Conservation (phyloP, 2,888 invertebrate species). For the Argyra leucocephala region DNA sequence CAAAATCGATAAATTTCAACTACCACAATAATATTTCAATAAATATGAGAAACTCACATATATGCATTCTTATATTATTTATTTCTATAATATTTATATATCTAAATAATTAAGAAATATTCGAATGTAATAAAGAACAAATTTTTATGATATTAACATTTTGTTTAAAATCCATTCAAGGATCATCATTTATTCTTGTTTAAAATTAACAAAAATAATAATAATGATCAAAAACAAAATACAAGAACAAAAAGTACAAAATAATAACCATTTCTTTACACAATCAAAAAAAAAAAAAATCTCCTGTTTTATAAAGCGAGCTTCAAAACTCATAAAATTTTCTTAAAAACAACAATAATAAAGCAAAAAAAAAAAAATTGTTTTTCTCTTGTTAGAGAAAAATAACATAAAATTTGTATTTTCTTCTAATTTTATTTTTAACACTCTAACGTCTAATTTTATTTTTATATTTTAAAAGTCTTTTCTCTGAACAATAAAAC, state of each 20-base stretch:
- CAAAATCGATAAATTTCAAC: no score
- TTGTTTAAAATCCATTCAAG: constrained; percentile 3
- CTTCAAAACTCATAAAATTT: neutral
- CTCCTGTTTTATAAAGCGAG: neutral
- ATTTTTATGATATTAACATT: neutral
- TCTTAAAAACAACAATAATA: neutral
- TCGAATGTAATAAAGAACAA: neutral
- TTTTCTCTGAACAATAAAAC: neutral
- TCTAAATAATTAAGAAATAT: no score
- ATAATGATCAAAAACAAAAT: neutral
- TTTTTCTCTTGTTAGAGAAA: constrained; percentile 2
- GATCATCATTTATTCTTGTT: neutral
- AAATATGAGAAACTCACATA: no score
- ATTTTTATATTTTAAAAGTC: neutral
- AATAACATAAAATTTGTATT: neutral
- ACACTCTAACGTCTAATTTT: neutral
- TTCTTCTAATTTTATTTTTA: neutral
- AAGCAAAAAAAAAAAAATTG: neutral
- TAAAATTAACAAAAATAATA: neutral
- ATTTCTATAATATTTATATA: no score
- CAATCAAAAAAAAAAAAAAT: neutral
- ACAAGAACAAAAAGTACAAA: neutral
- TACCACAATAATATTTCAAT: no score
- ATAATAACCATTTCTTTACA: neutral
- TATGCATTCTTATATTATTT: no score